Evolutionary conservation across 2,888 invertebrate genomes (phyloP), one percentile per base, ranked within the genome.

Genomic region (Scrobipalpa costella): DNA sequence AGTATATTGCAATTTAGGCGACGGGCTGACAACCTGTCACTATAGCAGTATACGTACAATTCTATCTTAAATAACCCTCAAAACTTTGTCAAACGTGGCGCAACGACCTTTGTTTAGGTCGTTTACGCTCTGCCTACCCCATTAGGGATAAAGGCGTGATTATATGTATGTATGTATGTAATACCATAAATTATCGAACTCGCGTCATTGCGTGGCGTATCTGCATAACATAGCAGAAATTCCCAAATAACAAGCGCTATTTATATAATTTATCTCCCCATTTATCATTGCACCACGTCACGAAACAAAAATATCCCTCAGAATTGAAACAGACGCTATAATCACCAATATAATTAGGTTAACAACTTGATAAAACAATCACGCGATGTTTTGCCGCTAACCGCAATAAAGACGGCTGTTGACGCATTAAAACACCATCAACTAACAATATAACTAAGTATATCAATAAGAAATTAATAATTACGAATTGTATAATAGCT

Each of bases 321-420:
- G 15, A n/a, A n/a, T 7, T 44, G 3, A 44, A 44, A 3, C 15
- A 15, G n/a, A 44, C n/a, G 15, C 15, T n/a, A n/a, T 15, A 44
- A 15, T 15, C 15, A 7, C 44, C 15, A 44, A 44, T 15, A 44
- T 44, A 44, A 44, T 44, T 44, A 44, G 44, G n/a, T 15, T 44
- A 44, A 44, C 15, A 40, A 40, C 40, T 44, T 7, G 44, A 44
- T 44, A 44, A 44, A n/a, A 44, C n/a, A 44, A 44, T 44, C 44
- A 44, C 44, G 44, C 44, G 44, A 44, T 44, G 44, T 44, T 44
- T 44, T 44, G 27, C 27, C 27, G 27, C 27, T 2, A 27, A 5
- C 27, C n/a, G n/a, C n/a, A n/a, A 40, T 40, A 40, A 40, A 40
- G 13, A 40, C n/a, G n/a, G n/a, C n/a, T n/a, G n/a, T n/a, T n/a